Percentiles rank a stretch among this genome's conserved stretches.
Evolutionary conservation across 2,113 vertebrate species (phyloP).

Genomic region (Heloderma charlesbogerti): DNA sequence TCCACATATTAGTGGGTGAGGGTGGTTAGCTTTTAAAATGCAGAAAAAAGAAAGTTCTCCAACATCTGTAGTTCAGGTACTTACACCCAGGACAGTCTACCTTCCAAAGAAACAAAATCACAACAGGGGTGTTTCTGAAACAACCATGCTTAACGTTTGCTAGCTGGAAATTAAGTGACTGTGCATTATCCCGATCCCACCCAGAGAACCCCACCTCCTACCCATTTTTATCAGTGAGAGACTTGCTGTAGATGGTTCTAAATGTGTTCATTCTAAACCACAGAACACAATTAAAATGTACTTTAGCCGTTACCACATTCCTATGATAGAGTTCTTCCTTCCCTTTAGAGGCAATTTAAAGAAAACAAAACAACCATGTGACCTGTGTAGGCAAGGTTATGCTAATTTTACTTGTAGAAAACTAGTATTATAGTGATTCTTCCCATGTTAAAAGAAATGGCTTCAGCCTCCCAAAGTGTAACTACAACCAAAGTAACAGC

Average conservation of each 20-base stretch:
- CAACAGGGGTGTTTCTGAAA: background rate
- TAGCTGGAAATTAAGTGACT: background rate
- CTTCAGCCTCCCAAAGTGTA: background rate
- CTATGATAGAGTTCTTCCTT: background rate
- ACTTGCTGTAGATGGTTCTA: constrained; percentile 1
- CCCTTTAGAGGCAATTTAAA: constrained; percentile 8
- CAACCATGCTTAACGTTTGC: background rate
- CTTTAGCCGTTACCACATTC: constrained; percentile 15
- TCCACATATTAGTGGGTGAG: too few relatives aligned
- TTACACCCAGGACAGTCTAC: rapidly evolving
- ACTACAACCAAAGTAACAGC: background rate
- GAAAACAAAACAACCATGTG: background rate
- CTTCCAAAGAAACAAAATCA: constrained; percentile 15
- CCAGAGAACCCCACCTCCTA: background rate
- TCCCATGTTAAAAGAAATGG: background rate
- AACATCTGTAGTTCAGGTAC: background rate
- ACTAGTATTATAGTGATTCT: background rate
- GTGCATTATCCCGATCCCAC: background rate
- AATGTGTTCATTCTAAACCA: constrained; percentile 16
- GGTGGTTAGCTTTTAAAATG: too few relatives aligned
- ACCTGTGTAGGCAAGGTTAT: background rate
- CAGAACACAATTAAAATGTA: constrained; percentile 23
- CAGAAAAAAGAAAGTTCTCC: background rate
- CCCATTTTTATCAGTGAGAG: background rate
- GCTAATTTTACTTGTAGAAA: constrained; percentile 22